Evolutionary conservation across 2,113 vertebrate species (phyloP), one percentile per base, ranked within the genome.

Genomic region (Orthonyx spaldingii): DNA sequence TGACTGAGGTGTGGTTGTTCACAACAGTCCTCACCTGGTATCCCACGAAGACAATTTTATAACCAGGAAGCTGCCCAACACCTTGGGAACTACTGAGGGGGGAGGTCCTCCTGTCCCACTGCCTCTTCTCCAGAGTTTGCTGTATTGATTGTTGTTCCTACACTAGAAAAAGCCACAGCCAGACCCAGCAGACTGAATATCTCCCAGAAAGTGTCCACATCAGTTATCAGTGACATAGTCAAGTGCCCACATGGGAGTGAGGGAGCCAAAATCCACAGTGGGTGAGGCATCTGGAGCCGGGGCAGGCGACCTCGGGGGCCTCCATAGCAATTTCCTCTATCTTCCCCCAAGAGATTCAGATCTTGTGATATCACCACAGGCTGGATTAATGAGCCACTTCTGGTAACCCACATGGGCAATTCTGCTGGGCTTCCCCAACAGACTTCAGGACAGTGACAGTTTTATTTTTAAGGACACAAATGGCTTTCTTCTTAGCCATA

Each of bases 341-440:
- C 89, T 90, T 83, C 37, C 84, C 74, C 78, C 0, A 4, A 72
- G 77, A 96, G 86, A 96, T 90, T 90, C 80, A 97, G 95, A 97
- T 93, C 94, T 95, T 75, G 84, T 72, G 95, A 96, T 97, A 94
- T 86, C 87, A 85, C 89, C 63, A 66, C 0, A 2, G 89, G 37
- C 61, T 91, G 69, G 90, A 97, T 96, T 91, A 97, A 95, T 75
- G 80, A 96, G 93, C 77, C 91, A 77, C 88, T 98, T 97, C 96
- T 97, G 93, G 95, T 97, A 98, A 98, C 91, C 95, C 93, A 89
- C 86, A 97, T 4, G 87, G 94, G 97, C 96, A 97, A 89, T 92
- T 97, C 82, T 94, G 85, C 78, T 27, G 90, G 96, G 95, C 96
- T 96, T 98, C 85, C 91, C 95, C 93, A 96, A 92, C 95, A 96